A percentile compares a stretch with the other conserved stretches of the same genome.
phyloP scores from a whole-genome alignment of 2,113 vertebrate genomes.

The Oxyura jamaicensis region DNA sequence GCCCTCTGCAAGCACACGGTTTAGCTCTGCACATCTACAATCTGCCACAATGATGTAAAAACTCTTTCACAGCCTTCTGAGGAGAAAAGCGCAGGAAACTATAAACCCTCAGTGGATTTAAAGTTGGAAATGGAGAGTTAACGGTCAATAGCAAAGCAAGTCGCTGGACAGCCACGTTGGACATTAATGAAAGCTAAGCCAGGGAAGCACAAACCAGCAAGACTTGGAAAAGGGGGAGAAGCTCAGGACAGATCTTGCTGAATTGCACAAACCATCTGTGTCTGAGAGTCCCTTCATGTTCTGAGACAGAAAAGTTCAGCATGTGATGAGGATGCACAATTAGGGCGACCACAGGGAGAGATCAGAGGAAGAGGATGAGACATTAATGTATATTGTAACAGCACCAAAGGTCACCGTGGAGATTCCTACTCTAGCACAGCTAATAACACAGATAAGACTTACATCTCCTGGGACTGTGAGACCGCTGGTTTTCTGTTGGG shows the following conservation, averaged over 20 bases:
- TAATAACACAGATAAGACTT: conserved; percentile 57
- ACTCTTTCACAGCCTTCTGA: background rate
- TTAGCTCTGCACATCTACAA: background rate
- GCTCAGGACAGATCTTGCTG: background rate
- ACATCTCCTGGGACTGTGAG: conserved; percentile 75
- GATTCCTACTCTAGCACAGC: conserved; percentile 33
- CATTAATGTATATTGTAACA: conserved; percentile 1
- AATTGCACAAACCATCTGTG: background rate
- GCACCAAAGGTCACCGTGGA: conserved; percentile 31
- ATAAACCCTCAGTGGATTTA: background rate
- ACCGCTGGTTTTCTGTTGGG: conserved; percentile 67
- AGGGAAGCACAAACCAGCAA: background rate
- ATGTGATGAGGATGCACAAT: background rate
- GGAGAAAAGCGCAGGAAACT: background rate
- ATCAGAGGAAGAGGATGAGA: conserved; percentile 35
- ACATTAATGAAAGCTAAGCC: background rate
- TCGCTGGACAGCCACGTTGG: background rate
- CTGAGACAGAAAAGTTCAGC: background rate
- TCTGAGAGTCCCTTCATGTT: background rate
- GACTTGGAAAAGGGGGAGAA: background rate
- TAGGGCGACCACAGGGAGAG: conserved; percentile 9
- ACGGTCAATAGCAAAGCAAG: background rate
- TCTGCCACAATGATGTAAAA: background rate
- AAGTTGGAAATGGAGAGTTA: background rate
- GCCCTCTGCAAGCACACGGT: background rate